Conservation (phyloP, 2,797 vertebrate genomes). For the Platalea minor region DNA sequence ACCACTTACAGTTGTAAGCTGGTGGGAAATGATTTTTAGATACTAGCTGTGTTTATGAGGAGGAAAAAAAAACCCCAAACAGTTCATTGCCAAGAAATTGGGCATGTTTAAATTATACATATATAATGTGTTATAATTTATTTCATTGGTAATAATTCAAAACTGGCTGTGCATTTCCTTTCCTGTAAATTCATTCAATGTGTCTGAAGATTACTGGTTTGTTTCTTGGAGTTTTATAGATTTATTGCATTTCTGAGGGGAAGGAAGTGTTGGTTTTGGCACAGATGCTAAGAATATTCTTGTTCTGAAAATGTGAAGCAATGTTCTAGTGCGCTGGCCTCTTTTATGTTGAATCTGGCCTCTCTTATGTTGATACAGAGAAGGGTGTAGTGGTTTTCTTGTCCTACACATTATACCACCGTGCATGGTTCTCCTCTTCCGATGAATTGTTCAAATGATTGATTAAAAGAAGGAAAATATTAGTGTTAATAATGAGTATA, state of each 20-base stretch:
- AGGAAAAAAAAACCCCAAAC: background rate
- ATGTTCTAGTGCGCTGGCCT: background rate
- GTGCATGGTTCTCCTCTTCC: background rate
- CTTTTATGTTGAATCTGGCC: background rate
- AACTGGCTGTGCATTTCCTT: conserved; percentile 11
- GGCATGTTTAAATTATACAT: conserved; percentile 20
- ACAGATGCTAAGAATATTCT: conserved; percentile 13
- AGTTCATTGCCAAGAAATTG: conserved; percentile 24
- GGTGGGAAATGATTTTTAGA: conserved; percentile 18
- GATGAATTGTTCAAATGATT: background rate
- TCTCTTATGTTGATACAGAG: background rate
- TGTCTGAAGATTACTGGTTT: conserved; percentile 32
- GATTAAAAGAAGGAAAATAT: background rate
- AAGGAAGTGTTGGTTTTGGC: conserved; percentile 61
- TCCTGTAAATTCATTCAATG: conserved; percentile 47
- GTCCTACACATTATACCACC: background rate
- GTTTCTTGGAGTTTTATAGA: conserved; percentile 41
- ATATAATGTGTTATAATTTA: conserved; percentile 44
- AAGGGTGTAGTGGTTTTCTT: conserved; percentile 9
- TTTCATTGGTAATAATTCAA: conserved; percentile 44
- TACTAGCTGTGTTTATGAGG: conserved; percentile 2
- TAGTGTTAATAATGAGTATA: background rate
- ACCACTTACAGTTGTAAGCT: background rate
- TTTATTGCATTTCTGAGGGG: conserved; percentile 33
- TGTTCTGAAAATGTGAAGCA: conserved; percentile 37